Conservation (phyloP, 2,113 vertebrate species). For the Herpetotheres cachinnans region DNA sequence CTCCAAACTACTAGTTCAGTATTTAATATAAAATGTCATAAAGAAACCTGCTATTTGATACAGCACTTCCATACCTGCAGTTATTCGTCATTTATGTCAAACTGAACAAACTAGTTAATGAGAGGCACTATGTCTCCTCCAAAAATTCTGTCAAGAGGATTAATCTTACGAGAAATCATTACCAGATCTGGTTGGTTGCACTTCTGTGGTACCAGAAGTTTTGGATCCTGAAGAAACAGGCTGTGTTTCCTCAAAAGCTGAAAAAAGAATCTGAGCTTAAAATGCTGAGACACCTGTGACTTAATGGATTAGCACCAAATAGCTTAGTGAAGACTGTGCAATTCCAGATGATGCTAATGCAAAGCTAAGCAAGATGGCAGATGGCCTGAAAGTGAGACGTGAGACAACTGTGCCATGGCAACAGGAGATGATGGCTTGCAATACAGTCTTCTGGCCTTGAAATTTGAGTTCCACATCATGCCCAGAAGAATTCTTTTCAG, state of each 20-base stretch:
- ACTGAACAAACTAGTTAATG: not conserved
- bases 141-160: not conserved
- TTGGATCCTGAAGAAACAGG: constrained; percentile 63
- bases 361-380: not conserved
- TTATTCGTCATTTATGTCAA: not conserved
- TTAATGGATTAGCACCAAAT: not conserved
- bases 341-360: not conserved
- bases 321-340: not conserved
- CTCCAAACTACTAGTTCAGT: not conserved
- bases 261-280: constrained; percentile 58
- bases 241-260: constrained; percentile 64
- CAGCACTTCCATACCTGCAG: not conserved
- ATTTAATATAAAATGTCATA: not conserved
- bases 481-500: not conserved
- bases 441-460: not conserved
- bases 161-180: constrained; percentile 25
- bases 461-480: not conserved
- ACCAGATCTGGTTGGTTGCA: constrained; percentile 42
- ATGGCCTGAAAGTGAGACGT: not conserved
- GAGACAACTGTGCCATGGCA: not conserved
- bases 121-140: not conserved
- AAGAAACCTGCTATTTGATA: not conserved
- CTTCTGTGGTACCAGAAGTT: constrained; percentile 28
- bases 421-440: not conserved
- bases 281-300: not conserved